phyloP scores from a whole-genome alignment of 2,888 invertebrate species.

The Andrena haemorrhoa region DNA sequence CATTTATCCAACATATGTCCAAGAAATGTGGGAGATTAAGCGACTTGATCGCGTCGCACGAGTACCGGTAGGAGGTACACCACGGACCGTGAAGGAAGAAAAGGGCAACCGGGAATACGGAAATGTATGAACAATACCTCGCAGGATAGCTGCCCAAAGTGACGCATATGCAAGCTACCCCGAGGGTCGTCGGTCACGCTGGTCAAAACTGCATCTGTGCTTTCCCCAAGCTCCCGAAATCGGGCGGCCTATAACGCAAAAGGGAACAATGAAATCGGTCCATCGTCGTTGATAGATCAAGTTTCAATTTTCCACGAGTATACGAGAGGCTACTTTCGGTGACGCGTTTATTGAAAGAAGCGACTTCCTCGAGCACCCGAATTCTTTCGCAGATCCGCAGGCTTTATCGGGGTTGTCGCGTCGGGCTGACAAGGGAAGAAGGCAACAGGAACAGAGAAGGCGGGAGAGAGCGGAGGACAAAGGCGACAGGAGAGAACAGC shows the following conservation, averaged over 20 bases:
- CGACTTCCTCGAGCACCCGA: neutral
- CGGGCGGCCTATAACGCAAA: neutral
- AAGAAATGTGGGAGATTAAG: neutral
- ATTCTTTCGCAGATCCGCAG: slow-evolving; percentile 19
- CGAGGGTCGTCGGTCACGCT: slow-evolving; percentile 66
- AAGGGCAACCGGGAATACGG: slow-evolving; percentile 43
- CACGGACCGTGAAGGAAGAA: slow-evolving; percentile 7
- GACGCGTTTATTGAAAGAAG: neutral
- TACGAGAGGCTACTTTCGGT: neutral
- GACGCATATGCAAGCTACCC: slow-evolving; percentile 61
- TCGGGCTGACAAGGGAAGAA: neutral
- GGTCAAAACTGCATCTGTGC: slow-evolving; percentile 73
- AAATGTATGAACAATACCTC: slow-evolving; percentile 60
- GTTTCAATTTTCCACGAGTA: neutral
- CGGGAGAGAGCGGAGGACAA: neutral
- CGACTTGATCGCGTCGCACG: slow-evolving; percentile 29
- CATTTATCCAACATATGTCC: slow-evolving; percentile 14
- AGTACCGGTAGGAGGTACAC: slow-evolving; percentile 7
- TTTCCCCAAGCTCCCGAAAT: slow-evolving; percentile 30
- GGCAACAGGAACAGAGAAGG: neutral
- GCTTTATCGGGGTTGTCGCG: slow-evolving; percentile 3
- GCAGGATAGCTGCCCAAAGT: slow-evolving; percentile 42
- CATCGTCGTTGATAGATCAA: neutral
- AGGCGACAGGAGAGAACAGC: slow-evolving; percentile 17
- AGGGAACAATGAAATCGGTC: neutral